Conservation (phyloP, 2,888 invertebrate genomes). For the Agonum fuliginosum region DNA sequence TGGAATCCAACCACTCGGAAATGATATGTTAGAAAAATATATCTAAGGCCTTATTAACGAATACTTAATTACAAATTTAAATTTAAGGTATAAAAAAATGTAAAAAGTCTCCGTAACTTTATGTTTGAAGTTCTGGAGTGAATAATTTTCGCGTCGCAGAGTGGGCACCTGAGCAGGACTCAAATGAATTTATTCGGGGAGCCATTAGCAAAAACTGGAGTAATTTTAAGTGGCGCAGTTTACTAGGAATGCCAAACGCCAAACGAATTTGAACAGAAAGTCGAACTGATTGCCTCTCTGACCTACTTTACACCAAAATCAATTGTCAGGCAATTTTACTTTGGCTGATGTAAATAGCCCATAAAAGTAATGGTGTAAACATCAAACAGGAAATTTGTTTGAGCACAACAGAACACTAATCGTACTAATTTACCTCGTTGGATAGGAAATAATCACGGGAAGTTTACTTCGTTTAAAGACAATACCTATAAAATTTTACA, state of each 20-base stretch:
- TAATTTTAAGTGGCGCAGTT: slow-evolving; percentile 51
- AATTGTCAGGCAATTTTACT: slow-evolving; percentile 52
- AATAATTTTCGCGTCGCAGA: background rate
- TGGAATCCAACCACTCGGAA: too few species aligned
- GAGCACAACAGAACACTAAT: slow-evolving; percentile 21
- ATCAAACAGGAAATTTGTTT: slow-evolving; percentile 34
- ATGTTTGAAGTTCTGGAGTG: slow-evolving; percentile 1
- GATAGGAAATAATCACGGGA: background rate
- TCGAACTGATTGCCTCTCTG: slow-evolving; percentile 52
- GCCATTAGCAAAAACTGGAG: slow-evolving; percentile 52
- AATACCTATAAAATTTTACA: too few species aligned
- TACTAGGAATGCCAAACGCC: slow-evolving; percentile 29
- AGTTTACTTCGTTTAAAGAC: too few species aligned
- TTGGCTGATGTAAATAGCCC: slow-evolving; percentile 41
- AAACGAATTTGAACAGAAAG: slow-evolving; percentile 45
- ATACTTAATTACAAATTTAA: slow-evolving; percentile 29
- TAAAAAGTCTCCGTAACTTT: slow-evolving; percentile 19
- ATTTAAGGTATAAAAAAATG: background rate
- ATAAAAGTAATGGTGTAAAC: slow-evolving; percentile 49
- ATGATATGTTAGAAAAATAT: too few species aligned
- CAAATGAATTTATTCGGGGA: slow-evolving; percentile 35
- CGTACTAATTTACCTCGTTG: background rate
- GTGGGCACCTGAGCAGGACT: slow-evolving; percentile 21
- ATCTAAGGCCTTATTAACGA: background rate
- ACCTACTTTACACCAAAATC: slow-evolving; percentile 53